Evolutionary conservation across 2,113 vertebrate genomes (phyloP).

Genomic region (Accipiter cooperii): DNA sequence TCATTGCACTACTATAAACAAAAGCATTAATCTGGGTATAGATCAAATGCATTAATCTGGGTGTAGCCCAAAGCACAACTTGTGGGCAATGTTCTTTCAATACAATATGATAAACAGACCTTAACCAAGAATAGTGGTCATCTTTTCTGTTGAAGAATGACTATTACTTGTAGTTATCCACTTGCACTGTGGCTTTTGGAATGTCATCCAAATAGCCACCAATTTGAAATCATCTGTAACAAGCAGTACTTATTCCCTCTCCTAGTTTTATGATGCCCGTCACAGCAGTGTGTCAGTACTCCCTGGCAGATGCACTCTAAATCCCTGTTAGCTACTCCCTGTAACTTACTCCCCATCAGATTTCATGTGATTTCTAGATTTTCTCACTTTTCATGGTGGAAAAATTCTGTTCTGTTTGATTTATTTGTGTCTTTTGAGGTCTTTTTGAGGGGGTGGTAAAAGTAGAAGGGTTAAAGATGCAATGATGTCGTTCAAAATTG

Average conservation of each 20-base stretch:
- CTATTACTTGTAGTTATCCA: not conserved
- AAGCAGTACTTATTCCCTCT: not conserved
- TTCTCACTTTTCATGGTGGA: conserved; percentile 49
- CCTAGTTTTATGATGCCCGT: not conserved
- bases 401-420: conserved; percentile 31
- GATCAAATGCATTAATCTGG: not conserved
- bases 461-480: conserved; percentile 26
- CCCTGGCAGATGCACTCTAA: not conserved
- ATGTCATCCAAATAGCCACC: not conserved
- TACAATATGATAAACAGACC: not conserved
- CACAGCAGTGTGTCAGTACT: not conserved
- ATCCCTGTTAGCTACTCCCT: not conserved
- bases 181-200: not conserved
- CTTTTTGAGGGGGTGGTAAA: conserved; percentile 52
- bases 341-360: not conserved
- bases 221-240: not conserved
- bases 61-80: not conserved
- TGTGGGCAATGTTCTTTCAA: not conserved
- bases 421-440: not conserved
- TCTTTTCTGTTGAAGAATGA: not conserved
- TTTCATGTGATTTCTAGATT: conserved; percentile 14
- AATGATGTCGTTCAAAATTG: conserved; percentile 9
- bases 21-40: not conserved
- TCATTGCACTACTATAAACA: not conserved
- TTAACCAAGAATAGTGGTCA: not conserved